Conservation (phyloP, 2,797 vertebrate genomes). For the Oophaga sylvatica region DNA sequence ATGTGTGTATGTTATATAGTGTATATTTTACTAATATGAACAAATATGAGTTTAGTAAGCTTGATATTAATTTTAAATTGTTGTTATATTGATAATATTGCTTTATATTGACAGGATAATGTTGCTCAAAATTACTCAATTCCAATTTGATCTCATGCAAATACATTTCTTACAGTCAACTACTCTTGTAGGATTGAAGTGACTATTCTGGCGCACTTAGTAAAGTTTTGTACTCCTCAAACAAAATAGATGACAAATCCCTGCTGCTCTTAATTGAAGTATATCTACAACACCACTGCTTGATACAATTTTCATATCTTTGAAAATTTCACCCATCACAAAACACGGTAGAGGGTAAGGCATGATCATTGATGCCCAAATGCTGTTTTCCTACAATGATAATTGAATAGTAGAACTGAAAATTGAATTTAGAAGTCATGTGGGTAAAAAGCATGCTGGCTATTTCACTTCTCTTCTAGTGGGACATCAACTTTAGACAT, state of each 20-base stretch:
- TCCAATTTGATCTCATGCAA: neutral
- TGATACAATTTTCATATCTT: conserved; percentile 1
- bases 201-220: neutral
- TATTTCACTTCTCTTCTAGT: neutral
- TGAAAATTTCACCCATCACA: neutral
- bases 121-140: neutral
- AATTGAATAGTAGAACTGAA: conserved; percentile 1
- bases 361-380: neutral
- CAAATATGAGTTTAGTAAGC: too few species aligned
- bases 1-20: too few species aligned
- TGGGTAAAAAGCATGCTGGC: neutral
- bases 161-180: neutral
- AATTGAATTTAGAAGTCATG: conserved; percentile 13
- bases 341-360: neutral
- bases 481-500: neutral
- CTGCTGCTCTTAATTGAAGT: neutral
- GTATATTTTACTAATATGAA: too few species aligned
- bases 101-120: neutral
- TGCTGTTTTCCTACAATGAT: conserved; percentile 4
- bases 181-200: neutral
- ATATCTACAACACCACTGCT: neutral
- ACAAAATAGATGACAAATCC: neutral
- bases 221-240: neutral
- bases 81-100: too few species aligned
- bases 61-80: too few species aligned